phyloP scores from a whole-genome alignment of 2,888 invertebrate genomes.

The Gasteruption jaculator region DNA sequence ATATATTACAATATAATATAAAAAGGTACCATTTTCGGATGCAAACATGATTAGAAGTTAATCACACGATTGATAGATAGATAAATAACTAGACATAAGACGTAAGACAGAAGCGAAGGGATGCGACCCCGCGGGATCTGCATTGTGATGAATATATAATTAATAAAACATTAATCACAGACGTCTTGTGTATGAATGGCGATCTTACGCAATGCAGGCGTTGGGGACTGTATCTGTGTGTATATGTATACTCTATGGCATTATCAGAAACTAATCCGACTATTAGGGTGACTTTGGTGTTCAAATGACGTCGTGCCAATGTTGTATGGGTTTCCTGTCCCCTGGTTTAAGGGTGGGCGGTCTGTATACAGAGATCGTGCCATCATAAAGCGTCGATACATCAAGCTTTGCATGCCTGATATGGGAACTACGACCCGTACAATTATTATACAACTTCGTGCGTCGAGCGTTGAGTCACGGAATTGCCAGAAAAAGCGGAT shows the following conservation, averaged over 20 bases:
- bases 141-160: constrained; percentile 20
- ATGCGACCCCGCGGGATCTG: no score
- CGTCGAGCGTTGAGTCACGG: constrained; percentile 30
- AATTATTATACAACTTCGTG: constrained; percentile 19
- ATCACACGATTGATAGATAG: no score
- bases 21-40: no score
- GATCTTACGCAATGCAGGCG: constrained; percentile 23
- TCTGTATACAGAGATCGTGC: constrained; percentile 39
- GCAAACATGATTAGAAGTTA: no score
- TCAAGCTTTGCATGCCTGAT: constrained; percentile 52
- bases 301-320: constrained; percentile 28
- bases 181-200: constrained; percentile 31
- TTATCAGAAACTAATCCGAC: constrained; percentile 43
- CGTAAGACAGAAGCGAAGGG: no score
- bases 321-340: constrained; percentile 25
- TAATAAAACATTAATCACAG: constrained; percentile 17
- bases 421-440: no score
- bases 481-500: no score
- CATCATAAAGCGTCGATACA: constrained; percentile 50
- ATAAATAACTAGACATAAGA: no score
- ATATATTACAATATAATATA: no score
- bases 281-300: constrained; percentile 47
- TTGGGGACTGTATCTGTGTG: constrained; percentile 15
- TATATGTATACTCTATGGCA: no score
- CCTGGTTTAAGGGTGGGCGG: constrained; percentile 46